phyloP scores from a whole-genome alignment of 1,140 invertebrate species.

The Saccostrea echinata region DNA sequence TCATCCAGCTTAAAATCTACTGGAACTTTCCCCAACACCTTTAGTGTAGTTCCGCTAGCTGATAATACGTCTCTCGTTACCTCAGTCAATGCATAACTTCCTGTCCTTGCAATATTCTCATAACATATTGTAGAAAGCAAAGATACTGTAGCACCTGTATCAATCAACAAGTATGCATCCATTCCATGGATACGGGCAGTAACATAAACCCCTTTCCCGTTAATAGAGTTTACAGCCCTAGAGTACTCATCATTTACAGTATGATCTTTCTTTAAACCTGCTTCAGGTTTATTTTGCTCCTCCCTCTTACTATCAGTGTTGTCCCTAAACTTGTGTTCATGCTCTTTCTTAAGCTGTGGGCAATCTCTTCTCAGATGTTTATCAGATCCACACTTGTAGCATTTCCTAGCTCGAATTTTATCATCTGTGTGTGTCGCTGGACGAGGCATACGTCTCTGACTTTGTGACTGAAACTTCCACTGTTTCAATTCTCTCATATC shows the following conservation, averaged over 20 bases:
- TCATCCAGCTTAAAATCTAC: background rate
- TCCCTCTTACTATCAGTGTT: background rate
- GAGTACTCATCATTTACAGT: background rate
- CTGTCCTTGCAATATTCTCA: background rate
- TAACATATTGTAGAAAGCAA: slow-evolving; percentile 24
- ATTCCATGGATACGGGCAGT: slow-evolving; percentile 6
- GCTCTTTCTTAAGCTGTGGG: background rate
- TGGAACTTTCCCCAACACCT: slow-evolving; percentile 7
- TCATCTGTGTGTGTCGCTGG: background rate
- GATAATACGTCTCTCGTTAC: slow-evolving; percentile 34
- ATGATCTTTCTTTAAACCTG: background rate
- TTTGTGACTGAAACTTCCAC: slow-evolving; percentile 30
- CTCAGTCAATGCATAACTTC: background rate
- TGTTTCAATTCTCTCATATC: slow-evolving; percentile 33
- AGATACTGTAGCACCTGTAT: slow-evolving; percentile 40
- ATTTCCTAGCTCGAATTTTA: background rate
- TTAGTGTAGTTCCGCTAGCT: background rate
- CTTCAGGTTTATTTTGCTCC: background rate
- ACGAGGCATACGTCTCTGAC: slow-evolving; percentile 21
- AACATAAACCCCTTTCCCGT: slow-evolving; percentile 40
- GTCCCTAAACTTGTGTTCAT: background rate
- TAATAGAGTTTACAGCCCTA: slow-evolving; percentile 24
- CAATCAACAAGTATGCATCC: slow-evolving; percentile 31
- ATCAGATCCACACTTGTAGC: slow-evolving; percentile 38
- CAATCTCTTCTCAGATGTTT: slow-evolving; percentile 31